These are phyloP conservation scores for Lepidochrysops patricia DNA, from an alignment of 2,888 invertebrate species.

Conservation along the genomic window DNA sequence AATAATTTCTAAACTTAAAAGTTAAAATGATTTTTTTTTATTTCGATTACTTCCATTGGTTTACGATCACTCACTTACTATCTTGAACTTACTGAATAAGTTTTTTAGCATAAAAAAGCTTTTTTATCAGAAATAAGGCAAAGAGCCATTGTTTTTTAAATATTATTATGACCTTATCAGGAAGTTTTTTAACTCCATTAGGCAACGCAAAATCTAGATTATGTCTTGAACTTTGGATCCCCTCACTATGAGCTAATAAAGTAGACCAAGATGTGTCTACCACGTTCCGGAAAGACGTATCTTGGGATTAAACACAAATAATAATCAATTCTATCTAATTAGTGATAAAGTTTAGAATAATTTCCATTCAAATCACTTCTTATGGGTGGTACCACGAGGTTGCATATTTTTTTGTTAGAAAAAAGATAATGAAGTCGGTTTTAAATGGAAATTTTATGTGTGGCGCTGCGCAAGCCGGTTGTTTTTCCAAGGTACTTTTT, in stretches of 20 bases:
- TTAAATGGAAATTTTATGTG: constrained; percentile 73
- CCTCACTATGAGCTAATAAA: constrained; percentile 58
- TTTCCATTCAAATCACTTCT: constrained; percentile 25
- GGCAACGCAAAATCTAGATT: neutral
- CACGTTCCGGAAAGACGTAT: constrained; percentile 36
- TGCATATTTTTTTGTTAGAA: constrained; percentile 63
- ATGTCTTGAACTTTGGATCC: constrained; percentile 19
- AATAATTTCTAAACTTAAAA: too few species aligned
- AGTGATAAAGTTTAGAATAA: constrained; percentile 31
- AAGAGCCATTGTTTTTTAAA: too few species aligned
- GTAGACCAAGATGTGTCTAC: constrained; percentile 55
- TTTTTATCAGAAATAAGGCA: too few species aligned
- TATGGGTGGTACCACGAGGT: constrained; percentile 26
- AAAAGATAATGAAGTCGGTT: constrained; percentile 69
- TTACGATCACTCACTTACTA: too few species aligned
- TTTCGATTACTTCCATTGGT: too few species aligned
- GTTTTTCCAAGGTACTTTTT: constrained; percentile 62
- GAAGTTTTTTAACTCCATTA: neutral
- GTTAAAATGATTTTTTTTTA: too few species aligned
- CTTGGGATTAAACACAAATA: constrained; percentile 23
- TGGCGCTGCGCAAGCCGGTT: constrained; percentile 49
- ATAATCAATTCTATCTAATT: constrained; percentile 30
- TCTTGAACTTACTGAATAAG: too few species aligned
- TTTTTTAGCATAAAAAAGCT: too few species aligned
- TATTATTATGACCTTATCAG: too few species aligned